Conservation (phyloP, 2,888 invertebrate genomes). For the Caradrina clavipalpis region DNA sequence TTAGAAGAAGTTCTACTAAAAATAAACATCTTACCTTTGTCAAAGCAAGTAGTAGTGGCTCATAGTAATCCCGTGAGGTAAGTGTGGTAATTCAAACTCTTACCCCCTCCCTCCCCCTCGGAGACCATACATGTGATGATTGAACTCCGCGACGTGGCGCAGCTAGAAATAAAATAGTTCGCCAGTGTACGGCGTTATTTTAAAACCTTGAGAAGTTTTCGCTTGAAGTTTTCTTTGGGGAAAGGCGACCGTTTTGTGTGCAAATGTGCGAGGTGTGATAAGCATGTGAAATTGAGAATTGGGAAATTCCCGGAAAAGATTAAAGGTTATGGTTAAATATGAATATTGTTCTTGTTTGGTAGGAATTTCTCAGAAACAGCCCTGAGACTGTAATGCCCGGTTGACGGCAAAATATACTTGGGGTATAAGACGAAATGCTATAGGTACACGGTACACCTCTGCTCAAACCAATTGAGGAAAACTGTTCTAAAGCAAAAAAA, state of each 20-base stretch:
- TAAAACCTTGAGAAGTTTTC: constrained; percentile 48
- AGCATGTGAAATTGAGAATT: constrained; percentile 16
- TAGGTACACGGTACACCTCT: too few species aligned
- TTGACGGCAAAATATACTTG: too few species aligned
- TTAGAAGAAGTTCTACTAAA: background rate
- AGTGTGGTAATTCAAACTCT: constrained; percentile 67
- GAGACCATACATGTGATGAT: constrained; percentile 69
- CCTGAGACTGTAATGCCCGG: background rate
- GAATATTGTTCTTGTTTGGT: background rate
- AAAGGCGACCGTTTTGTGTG: constrained; percentile 20
- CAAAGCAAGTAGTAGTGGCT: constrained; percentile 52
- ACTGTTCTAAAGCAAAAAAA: too few species aligned
- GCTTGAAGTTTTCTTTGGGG: constrained; percentile 36
- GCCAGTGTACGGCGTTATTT: constrained; percentile 52
- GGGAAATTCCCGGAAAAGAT: background rate
- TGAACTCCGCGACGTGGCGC: constrained; percentile 64
- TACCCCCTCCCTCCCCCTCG: constrained; percentile 36
- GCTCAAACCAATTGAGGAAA: too few species aligned
- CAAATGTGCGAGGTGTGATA: constrained; percentile 12
- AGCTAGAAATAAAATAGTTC: constrained; percentile 58
- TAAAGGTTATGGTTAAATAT: background rate
- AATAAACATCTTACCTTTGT: background rate
- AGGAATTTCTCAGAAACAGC: background rate
- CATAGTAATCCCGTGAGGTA: constrained; percentile 64
- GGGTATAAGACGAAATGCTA: too few species aligned